Evolutionary conservation across 2,888 invertebrate species (phyloP), one percentile per base, ranked within the genome.

Genomic region (Catocala sponsa): DNA sequence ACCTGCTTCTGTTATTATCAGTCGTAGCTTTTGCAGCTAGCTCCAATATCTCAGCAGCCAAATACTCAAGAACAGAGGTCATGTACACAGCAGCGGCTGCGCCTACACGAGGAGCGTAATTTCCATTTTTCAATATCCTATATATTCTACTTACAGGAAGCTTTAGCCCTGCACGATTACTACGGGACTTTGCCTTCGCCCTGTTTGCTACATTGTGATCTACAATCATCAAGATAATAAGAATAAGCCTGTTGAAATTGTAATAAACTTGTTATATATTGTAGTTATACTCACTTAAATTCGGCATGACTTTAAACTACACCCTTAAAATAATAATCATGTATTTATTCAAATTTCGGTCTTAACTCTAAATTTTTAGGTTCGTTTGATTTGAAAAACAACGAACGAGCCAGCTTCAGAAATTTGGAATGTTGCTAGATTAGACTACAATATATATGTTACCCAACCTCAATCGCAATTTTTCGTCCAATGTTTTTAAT

Each of bases 21-120:
- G 90, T 84, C 0, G 96, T 96, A 0, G 95, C 96, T 61, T 96
- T 95, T 0, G 95, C 94, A 0, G 96, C 95, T 78, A 96, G 89
- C 73, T 96, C 96, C 62, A 96, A 79, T 12, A 96, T 95, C 90
- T 97, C 97, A n/a, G 97, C 97, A 0, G 96, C 95, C 38, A 96
- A 82, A 72, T 96, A 96, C 72, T 96, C 96, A 79, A 96, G 83
- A 0, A 95, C 95, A 6, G 95, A 95, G 0, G 95, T 94, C 0
- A 95, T 75, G 71, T 94, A 95, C 0, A 95, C 91, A 0, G 95
- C 91, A 0, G 95, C 95, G 0, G 95, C 95, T 1, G 70, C 88
- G 0, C 95, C 95, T 0, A 95, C 90, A 32, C 95, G 85, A 41
- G 95, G 95, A 0, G 96, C 95, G 74, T 95, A 96, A 81, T 96